These are phyloP conservation scores for Ceraclea dissimilis DNA, from an alignment of 2,888 invertebrate genomes.

Conservation along the genomic window DNA sequence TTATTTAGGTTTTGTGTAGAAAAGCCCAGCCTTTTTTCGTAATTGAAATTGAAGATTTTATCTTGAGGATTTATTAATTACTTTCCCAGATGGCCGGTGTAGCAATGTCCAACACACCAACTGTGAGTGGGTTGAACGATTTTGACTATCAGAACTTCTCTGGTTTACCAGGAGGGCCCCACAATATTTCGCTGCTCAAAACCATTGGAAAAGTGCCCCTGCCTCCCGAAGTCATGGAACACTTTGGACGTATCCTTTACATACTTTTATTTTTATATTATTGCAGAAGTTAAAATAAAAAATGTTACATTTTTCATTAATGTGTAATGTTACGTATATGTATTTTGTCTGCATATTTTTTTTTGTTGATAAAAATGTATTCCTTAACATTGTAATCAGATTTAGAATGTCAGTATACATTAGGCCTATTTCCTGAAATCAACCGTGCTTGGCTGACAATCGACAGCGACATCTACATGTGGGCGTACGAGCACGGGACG, in stretches of 20 bases:
- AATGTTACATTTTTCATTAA: not conserved
- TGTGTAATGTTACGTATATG: not conserved
- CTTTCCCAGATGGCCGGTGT: slow-evolving; percentile 52
- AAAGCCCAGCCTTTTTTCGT: not conserved
- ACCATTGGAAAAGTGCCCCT: slow-evolving; percentile 78
- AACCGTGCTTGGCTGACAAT: slow-evolving; percentile 95
- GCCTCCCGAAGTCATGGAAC: slow-evolving; percentile 90
- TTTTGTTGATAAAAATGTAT: no score
- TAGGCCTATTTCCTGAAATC: slow-evolving; percentile 96
- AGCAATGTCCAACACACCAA: slow-evolving; percentile 61
- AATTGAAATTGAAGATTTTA: no score
- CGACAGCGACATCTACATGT: slow-evolving; percentile 95
- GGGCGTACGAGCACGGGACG: slow-evolving; percentile 93
- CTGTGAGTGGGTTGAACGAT: slow-evolving; percentile 84
- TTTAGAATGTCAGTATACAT: slow-evolving; percentile 92
- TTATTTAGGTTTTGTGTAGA: no score
- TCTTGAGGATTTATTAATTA: no score
- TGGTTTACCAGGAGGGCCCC: slow-evolving; percentile 58
- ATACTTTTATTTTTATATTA: not conserved
- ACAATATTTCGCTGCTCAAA: slow-evolving; percentile 69
- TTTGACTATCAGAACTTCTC: slow-evolving; percentile 83
- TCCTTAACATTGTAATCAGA: slow-evolving; percentile 45
- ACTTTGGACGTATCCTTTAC: slow-evolving; percentile 84
- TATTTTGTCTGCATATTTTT: no score
- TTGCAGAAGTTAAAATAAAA: no score